Conservation (phyloP, 1,140 invertebrate species). For the Temnothorax curvispinosus region DNA sequence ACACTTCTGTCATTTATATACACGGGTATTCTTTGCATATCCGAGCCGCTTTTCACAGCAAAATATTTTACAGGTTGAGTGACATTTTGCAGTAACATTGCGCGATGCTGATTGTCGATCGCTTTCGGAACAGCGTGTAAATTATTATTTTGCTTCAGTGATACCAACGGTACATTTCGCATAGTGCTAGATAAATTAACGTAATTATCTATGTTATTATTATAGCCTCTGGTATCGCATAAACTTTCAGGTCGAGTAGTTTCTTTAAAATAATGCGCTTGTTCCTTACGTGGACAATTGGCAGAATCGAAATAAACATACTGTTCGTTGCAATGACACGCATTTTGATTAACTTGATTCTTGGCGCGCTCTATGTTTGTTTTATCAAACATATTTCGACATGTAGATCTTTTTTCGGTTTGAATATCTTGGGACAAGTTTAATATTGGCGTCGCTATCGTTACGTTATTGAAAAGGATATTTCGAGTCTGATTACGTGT, state of each 20-base stretch:
- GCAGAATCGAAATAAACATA: slow-evolving; percentile 14
- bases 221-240: neutral
- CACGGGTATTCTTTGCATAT: slow-evolving; percentile 7
- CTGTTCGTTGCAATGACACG: neutral
- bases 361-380: neutral
- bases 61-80: slow-evolving; percentile 45
- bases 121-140: neutral
- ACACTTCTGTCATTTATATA: neutral
- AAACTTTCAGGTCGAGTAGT: neutral
- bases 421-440: neutral
- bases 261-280: neutral
- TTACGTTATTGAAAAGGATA: neutral
- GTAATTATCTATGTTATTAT: neutral
- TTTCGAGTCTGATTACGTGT: neutral
- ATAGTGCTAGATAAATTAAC: neutral
- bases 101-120: neutral
- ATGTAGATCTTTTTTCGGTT: neutral
- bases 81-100: neutral
- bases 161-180: neutral
- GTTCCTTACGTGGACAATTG: neutral
- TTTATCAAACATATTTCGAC: neutral
- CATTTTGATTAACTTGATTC: neutral
- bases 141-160: neutral
- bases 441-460: neutral
- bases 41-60: neutral